phyloP scores from a whole-genome alignment of 2,888 invertebrate genomes.

The Cataglyphis rosenhaueri region DNA sequence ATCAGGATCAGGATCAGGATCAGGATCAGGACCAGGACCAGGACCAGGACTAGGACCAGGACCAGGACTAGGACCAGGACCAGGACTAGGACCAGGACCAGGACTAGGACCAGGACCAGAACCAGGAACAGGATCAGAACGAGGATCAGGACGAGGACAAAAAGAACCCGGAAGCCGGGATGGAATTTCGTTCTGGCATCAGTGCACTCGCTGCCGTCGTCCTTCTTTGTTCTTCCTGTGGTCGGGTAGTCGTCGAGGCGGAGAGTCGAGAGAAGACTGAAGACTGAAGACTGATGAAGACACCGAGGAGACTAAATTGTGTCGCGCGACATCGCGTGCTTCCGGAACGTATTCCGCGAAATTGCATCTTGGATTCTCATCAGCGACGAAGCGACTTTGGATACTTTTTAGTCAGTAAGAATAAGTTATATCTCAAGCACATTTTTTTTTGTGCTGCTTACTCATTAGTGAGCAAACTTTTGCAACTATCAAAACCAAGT shows the following conservation, averaged over 20 bases:
- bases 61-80: too few species aligned
- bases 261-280: conserved; percentile 35
- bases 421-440: neutral
- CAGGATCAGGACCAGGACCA: too few species aligned
- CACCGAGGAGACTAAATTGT: conserved; percentile 15
- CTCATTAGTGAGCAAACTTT: neutral
- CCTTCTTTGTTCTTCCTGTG: neutral
- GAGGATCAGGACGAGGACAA: too few species aligned
- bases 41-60: too few species aligned
- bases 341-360: conserved; percentile 73
- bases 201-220: too few species aligned
- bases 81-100: too few species aligned
- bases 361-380: conserved; percentile 58
- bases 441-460: neutral
- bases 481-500: neutral
- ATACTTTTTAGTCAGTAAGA: conserved; percentile 2
- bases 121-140: too few species aligned
- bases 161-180: too few species aligned
- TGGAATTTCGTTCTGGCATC: too few species aligned
- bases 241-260: neutral
- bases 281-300: conserved; percentile 30
- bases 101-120: too few species aligned
- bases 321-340: conserved; percentile 78
- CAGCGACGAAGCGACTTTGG: conserved; percentile 4
- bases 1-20: too few species aligned